phyloP scores from a whole-genome alignment of 2,113 vertebrate genomes.

The Triplophysa siluroides region DNA sequence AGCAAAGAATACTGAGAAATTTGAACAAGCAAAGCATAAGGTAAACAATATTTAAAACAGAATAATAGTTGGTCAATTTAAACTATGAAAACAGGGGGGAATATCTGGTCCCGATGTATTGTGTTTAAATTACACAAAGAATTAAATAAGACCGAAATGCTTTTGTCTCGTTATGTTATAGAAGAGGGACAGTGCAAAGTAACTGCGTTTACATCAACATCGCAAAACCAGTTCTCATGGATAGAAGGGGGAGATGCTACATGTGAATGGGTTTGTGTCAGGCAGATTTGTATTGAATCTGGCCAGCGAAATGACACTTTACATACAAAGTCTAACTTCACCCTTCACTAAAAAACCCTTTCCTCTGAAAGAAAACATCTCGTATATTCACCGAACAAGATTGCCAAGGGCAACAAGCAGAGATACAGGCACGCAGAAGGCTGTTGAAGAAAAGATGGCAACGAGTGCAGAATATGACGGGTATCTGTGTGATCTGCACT shows the following conservation, averaged over 20 bases:
- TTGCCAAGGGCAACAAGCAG: conserved; percentile 36
- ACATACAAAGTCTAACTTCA: background rate
- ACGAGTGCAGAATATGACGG: conserved; percentile 36
- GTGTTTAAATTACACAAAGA: no score
- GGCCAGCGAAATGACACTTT: background rate
- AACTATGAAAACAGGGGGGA: no score
- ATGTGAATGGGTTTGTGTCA: background rate
- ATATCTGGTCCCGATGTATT: conserved; percentile 9
- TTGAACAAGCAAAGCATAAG: background rate
- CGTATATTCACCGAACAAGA: background rate
- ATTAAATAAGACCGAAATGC: no score
- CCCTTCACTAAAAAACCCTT: background rate
- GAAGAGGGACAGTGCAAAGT: background rate
- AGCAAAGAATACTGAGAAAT: conserved; percentile 19
- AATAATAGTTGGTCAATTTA: background rate
- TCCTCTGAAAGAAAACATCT: background rate
- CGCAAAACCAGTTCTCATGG: background rate
- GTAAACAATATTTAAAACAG: background rate
- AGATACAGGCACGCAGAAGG: conserved; percentile 52
- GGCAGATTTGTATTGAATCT: background rate
- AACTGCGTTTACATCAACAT: background rate
- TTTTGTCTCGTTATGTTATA: background rate
- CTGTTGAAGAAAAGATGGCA: conserved; percentile 37
- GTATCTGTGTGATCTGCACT: conserved; percentile 50
- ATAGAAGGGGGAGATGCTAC: background rate